Conservation (phyloP, 2,797 vertebrate species). For the Potorous gilbertii region DNA sequence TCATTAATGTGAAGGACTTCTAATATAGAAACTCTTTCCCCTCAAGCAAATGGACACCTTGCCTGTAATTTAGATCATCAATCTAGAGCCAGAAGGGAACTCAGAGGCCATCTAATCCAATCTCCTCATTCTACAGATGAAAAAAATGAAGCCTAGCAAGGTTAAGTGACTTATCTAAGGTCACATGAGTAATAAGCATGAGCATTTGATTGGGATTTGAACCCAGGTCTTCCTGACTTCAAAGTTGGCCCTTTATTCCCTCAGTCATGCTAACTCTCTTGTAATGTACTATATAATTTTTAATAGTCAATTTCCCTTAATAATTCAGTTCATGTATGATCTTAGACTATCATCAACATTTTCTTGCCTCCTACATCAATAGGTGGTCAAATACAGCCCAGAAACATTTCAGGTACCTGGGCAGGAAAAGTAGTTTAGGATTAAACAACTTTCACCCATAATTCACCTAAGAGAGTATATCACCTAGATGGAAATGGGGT, state of each 20-base stretch:
- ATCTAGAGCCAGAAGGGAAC: background rate
- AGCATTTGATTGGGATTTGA: background rate
- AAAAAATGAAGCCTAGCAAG: background rate
- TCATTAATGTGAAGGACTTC: background rate
- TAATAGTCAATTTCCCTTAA: background rate
- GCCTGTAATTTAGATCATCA: background rate
- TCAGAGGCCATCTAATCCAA: background rate
- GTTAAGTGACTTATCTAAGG: background rate
- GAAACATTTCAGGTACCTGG: background rate
- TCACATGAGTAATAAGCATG: background rate
- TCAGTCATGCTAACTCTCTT: background rate
- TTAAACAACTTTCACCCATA: conserved; percentile 16
- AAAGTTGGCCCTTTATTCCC: background rate
- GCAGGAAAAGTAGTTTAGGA: background rate
- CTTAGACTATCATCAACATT: background rate
- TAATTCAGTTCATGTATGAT: background rate
- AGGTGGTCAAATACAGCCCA: background rate
- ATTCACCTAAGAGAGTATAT: background rate
- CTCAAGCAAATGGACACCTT: background rate
- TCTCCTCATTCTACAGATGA: background rate
- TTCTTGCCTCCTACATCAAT: background rate
- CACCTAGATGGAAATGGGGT: no score
- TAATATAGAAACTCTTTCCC: background rate
- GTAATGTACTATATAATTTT: background rate
- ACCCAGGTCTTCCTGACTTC: background rate